Evolutionary conservation across 2,888 invertebrate genomes (phyloP), one percentile per base, ranked within the genome.

Genomic region (Myopa tessellatipennis): DNA sequence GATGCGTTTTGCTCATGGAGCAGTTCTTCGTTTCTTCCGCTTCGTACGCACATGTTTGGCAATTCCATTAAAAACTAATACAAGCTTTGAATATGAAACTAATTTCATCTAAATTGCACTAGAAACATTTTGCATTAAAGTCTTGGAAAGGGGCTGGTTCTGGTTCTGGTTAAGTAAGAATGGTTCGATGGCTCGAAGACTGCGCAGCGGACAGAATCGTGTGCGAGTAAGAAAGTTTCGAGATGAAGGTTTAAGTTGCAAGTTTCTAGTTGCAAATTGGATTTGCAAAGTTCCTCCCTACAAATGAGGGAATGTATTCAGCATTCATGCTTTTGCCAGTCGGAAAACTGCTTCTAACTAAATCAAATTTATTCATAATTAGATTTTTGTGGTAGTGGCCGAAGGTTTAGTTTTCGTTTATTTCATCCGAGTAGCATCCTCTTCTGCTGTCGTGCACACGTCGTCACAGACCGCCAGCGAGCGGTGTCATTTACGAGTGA

Each of bases 41-140:
- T 50, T 61, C 18, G 74, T 58, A 75, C 68, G 74, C 74, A 75
- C 68, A 75, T 60, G 68, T 70, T 71, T 55, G 76, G 71, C 70
- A 76, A 76, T 76, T 76, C 76, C 65, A 76, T 76, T 71, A 76
- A 71, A 71, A 76, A 71, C 76, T 76, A 71, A 71, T 76, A 71
- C 55, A 61, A 63, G 45, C 70, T 76, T 70, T 76, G 76, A 76
- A 76, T 76, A 70, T 70, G 76, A 76, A 76, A 71, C 71, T 76
- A 76, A 76, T 76, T 71, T 76, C 61, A 71, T 76, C 76, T 71
- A 71, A 76, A 76, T 63, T 76, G 70, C 76, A 76, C 70, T 63
- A 18, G 71, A 71, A 76, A 76, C 65, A 76, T 71, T 76, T 76
- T 76, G 71, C 63, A 63, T 76, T 76, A 65, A 63, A 58, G 71